Evolutionary conservation across 2,797 vertebrate genomes (phyloP).

Genomic region (Semotilus atromaculatus): DNA sequence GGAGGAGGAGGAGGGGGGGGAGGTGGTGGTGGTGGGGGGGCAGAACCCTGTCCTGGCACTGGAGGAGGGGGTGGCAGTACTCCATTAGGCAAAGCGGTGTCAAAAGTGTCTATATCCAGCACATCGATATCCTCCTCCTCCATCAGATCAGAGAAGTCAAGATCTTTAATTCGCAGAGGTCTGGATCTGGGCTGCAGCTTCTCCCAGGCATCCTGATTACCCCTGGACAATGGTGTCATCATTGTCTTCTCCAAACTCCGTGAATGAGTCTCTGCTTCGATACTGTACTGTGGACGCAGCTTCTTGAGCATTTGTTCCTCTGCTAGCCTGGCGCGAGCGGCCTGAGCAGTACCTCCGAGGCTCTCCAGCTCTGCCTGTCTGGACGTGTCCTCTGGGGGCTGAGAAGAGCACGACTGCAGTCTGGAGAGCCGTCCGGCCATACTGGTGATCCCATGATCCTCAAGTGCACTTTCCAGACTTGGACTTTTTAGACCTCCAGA

Average conservation of each 20-base stretch:
- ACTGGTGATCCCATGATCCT: constrained; percentile 33
- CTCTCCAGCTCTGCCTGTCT: constrained; percentile 72
- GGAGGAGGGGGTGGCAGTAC: constrained; percentile 51
- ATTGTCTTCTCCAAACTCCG: constrained; percentile 78
- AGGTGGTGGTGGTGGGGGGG: constrained; percentile 55
- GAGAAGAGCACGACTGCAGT: constrained; percentile 42
- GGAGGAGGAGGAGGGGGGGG: constrained; percentile 56
- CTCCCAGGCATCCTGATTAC: constrained; percentile 75
- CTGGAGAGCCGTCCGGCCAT: constrained; percentile 59
- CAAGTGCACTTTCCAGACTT: constrained; percentile 22
- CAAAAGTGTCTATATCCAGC: constrained; percentile 76
- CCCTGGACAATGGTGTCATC: constrained; percentile 76
- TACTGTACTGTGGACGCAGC: constrained; percentile 77
- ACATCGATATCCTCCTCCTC: constrained; percentile 94
- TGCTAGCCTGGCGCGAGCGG: constrained; percentile 70
- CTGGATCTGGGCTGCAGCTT: constrained; percentile 72
- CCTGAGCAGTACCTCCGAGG: constrained; percentile 67
- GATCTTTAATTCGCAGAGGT: constrained; percentile 88
- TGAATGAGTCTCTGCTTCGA: constrained; percentile 79
- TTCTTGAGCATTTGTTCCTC: constrained; percentile 67
- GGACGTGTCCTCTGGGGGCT: constrained; percentile 62
- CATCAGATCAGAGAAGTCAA: constrained; percentile 95
- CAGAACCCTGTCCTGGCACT: constrained; percentile 40
- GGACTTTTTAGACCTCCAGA: constrained; percentile 56
- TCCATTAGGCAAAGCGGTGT: constrained; percentile 63